Evolutionary conservation across 2,888 invertebrate species (phyloP).

Genomic region (Pterostichus niger): DNA sequence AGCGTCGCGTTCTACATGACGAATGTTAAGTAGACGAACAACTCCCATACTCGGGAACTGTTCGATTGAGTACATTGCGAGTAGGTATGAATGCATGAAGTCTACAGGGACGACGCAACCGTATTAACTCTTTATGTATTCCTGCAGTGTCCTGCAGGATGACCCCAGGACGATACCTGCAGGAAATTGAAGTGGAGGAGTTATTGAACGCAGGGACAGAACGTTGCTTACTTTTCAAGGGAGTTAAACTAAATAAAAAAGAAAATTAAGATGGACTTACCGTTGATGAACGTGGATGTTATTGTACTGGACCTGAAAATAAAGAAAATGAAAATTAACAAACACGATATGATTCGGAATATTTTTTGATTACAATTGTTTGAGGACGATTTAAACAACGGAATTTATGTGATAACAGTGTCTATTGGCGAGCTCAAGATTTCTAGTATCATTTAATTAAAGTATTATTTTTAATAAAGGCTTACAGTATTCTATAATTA

Average conservation of each 20-base stretch:
- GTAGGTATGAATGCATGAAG: conserved; percentile 22
- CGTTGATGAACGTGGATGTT: no score
- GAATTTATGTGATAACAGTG: no score
- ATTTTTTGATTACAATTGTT: no score
- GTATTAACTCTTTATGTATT: conserved; percentile 56
- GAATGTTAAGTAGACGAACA: conserved; percentile 41
- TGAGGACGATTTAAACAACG: no score
- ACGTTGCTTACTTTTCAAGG: background rate
- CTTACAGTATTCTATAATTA: no score
- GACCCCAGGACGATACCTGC: conserved; percentile 48
- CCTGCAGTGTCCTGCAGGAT: conserved; percentile 53
- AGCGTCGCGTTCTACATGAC: background rate
- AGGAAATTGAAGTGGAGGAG: conserved; percentile 45
- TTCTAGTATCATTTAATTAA: no score
- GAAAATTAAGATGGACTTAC: no score
- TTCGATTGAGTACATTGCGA: background rate
- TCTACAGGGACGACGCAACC: conserved; percentile 36
- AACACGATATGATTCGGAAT: no score
- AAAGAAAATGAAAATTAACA: no score
- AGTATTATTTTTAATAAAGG: no score
- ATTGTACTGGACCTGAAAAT: background rate
- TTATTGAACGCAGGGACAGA: background rate
- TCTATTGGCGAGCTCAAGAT: no score
- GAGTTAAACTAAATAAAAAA: no score
- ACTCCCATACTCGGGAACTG: conserved; percentile 2